phyloP scores from a whole-genome alignment of 35 echinoderm and acorn worm species.

The Diadema setosum region DNA sequence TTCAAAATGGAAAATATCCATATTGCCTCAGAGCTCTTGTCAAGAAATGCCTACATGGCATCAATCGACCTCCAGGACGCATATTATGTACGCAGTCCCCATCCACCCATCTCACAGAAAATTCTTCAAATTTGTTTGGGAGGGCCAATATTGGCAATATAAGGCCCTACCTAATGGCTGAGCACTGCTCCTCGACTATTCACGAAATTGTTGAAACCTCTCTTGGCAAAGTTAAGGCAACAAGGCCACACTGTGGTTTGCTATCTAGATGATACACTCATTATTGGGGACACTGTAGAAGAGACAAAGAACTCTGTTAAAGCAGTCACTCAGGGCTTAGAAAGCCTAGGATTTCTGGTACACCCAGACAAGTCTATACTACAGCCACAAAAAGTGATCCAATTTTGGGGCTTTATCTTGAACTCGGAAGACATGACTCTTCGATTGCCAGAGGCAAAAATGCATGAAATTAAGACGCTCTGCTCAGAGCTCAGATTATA shows the following conservation, averaged over 20 bases:
- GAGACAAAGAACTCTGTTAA: not conserved
- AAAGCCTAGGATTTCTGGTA: not conserved
- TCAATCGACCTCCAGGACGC: slow-evolving; percentile 59
- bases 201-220: slow-evolving; percentile 53
- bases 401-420: not conserved
- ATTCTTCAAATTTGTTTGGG: slow-evolving; percentile 44
- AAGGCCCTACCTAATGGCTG: slow-evolving; percentile 45
- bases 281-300: not conserved
- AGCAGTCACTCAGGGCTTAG: not conserved
- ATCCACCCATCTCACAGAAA: slow-evolving; percentile 6
- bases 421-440: not conserved
- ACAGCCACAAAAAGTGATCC: not conserved
- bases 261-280: slow-evolving; percentile 29
- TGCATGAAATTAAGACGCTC: not conserved
- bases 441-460: not conserved
- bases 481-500: not conserved
- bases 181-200: slow-evolving; percentile 30
- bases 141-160: not conserved
- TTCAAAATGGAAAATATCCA: slow-evolving; percentile 66
- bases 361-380: slow-evolving; percentile 10
- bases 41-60: slow-evolving; percentile 17
- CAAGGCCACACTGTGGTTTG: not conserved
- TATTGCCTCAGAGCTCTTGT: not conserved
- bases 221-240: slow-evolving; percentile 4
- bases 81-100: slow-evolving; percentile 39